Percentiles rank a stretch among this genome's conserved stretches.
Evolutionary conservation across 2,888 invertebrate genomes (phyloP).

Genomic region (Drosophila picticornis): DNA sequence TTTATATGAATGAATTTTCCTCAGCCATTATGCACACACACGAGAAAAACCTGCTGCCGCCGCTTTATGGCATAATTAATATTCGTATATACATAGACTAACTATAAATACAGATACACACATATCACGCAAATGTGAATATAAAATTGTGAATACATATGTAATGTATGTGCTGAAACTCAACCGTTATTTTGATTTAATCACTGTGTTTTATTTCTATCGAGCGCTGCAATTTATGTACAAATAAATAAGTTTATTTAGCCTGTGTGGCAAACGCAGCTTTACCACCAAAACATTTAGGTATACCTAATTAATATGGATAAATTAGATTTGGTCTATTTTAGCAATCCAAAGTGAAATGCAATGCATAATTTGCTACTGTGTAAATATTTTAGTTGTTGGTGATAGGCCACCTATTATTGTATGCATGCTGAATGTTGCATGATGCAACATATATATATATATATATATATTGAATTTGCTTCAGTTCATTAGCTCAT

Average conservation of each 20-base stretch:
- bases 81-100: conserved; percentile 10
- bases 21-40: conserved; percentile 19
- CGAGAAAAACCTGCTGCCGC: conserved; percentile 2
- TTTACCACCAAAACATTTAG: conserved; percentile 29
- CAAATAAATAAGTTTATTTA: neutral
- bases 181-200: conserved; percentile 8
- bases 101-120: neutral
- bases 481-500: neutral
- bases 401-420: neutral
- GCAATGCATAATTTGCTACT: conserved; percentile 5
- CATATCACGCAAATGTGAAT: neutral
- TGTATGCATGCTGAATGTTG: neutral
- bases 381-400: conserved; percentile 25
- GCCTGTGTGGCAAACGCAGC: conserved; percentile 1
- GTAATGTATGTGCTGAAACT: neutral
- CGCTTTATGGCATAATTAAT: conserved; percentile 49
- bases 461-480: neutral
- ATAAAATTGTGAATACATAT: neutral
- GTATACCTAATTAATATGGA: conserved; percentile 42
- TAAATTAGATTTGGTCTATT: conserved; percentile 33
- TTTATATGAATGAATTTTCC: conserved; percentile 50
- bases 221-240: neutral
- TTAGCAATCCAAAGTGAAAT: conserved; percentile 9
- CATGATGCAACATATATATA: too few relatives aligned
- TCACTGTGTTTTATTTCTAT: neutral